These are phyloP conservation scores for Phenganax subtilis DNA, from an alignment of 92 coral and sea anemone species.

Conservation along the genomic window DNA sequence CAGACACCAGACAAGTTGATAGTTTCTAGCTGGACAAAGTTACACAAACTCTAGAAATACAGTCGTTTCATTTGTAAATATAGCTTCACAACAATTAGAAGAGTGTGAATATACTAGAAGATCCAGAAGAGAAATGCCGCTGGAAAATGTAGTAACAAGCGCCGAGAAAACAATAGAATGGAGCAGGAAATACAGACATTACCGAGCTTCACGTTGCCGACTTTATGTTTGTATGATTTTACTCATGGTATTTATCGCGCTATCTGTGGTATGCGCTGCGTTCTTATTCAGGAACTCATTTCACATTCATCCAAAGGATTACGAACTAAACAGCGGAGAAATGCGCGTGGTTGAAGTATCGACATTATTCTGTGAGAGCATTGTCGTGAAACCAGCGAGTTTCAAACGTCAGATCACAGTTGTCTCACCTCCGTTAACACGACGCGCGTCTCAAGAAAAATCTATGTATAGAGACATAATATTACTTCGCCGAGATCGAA, in stretches of 20 bases:
- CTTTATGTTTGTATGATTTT: conserved; percentile 26
- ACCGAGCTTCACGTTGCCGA: conserved; percentile 26
- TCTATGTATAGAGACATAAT: neutral
- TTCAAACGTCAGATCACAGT: conserved; percentile 32
- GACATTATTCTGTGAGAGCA: conserved; percentile 30
- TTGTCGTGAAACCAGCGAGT: conserved; percentile 27
- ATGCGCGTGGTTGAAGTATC: conserved; percentile 32
- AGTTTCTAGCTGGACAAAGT: conserved; percentile 14
- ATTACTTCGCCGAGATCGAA: conserved; percentile 24
- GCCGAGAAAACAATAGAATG: conserved; percentile 1
- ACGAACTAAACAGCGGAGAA: conserved; percentile 31
- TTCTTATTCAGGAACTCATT: conserved; percentile 37
- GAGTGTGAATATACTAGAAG: neutral
- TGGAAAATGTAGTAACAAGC: neutral
- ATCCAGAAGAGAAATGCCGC: conserved; percentile 9
- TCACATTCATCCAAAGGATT: conserved; percentile 20
- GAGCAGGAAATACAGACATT: conserved; percentile 30
- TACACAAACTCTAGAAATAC: neutral
- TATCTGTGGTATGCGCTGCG: conserved; percentile 31
- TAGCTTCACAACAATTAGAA: too few species aligned
- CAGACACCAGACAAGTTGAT: conserved; percentile 26
- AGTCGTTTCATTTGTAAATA: neutral
- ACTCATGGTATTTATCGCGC: conserved; percentile 21
- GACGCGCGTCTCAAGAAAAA: neutral
- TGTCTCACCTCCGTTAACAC: conserved; percentile 20